Evolutionary conservation across 2,888 invertebrate species (phyloP).

Genomic region (Cheilosia soror): DNA sequence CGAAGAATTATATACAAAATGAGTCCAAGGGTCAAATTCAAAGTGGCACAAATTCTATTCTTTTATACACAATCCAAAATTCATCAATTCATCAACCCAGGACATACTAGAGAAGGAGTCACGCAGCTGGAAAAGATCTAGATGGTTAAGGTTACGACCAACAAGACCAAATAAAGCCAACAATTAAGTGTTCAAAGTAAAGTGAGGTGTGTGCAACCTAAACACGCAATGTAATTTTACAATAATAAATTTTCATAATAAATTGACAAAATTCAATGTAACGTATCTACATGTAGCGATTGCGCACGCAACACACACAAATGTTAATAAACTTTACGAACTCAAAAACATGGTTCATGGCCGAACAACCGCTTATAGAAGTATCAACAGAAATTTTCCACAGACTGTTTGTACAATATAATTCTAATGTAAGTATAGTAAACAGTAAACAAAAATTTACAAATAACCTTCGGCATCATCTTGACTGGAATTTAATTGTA

Average conservation of each 20-base stretch:
- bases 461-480: slow-evolving; percentile 57
- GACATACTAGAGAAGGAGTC: too few species aligned
- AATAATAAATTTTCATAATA: too few species aligned
- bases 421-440: slow-evolving; percentile 20
- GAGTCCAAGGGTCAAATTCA: too few species aligned
- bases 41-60: too few species aligned
- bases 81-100: too few species aligned
- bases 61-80: too few species aligned
- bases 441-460: slow-evolving; percentile 23
- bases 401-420: slow-evolving; percentile 8
- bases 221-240: background rate
- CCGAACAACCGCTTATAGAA: background rate
- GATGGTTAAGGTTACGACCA: too few species aligned
- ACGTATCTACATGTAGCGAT: background rate
- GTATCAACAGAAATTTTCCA: slow-evolving; percentile 32
- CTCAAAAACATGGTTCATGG: slow-evolving; percentile 25
- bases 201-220: background rate
- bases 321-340: slow-evolving; percentile 42
- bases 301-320: slow-evolving; percentile 5
- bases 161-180: too few species aligned
- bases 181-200: too few species aligned
- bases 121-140: too few species aligned
- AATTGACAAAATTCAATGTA: too few species aligned
- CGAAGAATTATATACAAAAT: too few species aligned
- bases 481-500: slow-evolving; percentile 48